Conservation (phyloP, 1,140 invertebrate species). For the Oryzaephilus surinamensis region DNA sequence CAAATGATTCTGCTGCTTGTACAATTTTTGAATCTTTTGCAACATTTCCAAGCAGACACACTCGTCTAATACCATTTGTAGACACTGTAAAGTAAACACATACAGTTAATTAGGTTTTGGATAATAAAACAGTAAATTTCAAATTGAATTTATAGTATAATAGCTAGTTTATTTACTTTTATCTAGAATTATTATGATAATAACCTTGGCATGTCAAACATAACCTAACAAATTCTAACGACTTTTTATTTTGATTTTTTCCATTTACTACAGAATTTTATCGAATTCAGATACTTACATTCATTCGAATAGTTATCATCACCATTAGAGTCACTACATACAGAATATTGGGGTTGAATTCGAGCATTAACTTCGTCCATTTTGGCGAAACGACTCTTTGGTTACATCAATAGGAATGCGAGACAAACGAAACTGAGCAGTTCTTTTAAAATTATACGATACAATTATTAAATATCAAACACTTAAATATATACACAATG, state of each 20-base stretch:
- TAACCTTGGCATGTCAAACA: conserved; percentile 24
- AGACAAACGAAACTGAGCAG: too few species aligned
- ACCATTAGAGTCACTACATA: conserved; percentile 32
- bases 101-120: too few species aligned
- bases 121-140: too few species aligned
- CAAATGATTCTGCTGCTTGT: conserved; percentile 50
- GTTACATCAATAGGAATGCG: too few species aligned
- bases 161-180: not conserved
- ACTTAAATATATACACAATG: too few species aligned
- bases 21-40: conserved; percentile 41
- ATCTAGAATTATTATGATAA: conserved; percentile 3
- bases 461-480: too few species aligned
- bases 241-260: not conserved
- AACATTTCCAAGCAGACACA: conserved; percentile 50
- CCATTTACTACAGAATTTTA: not conserved
- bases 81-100: too few species aligned
- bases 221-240: conserved; percentile 22
- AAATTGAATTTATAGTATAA: too few species aligned
- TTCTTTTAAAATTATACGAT: too few species aligned
- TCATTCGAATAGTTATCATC: conserved; percentile 26
- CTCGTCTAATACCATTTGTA: conserved; percentile 40
- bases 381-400: too few species aligned
- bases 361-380: conserved; percentile 33
- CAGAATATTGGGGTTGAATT: conserved; percentile 27
- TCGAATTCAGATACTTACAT: conserved; percentile 16